Conservation (phyloP, 2,888 invertebrate species). For the Drosophila affinis region DNA sequence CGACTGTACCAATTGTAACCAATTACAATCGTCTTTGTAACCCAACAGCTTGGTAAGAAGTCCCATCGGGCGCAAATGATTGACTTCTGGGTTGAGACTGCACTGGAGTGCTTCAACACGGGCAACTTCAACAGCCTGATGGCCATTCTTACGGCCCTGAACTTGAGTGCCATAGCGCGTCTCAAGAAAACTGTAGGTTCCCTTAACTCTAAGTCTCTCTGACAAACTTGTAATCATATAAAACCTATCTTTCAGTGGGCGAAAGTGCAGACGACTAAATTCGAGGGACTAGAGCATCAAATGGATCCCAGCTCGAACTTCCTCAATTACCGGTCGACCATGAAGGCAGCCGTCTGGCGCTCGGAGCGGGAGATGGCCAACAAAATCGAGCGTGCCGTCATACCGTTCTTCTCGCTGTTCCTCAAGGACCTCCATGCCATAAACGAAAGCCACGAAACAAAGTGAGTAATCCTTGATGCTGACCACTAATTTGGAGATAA, state of each 20-base stretch:
- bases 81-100: slow-evolving; percentile 98
- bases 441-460: slow-evolving; percentile 91
- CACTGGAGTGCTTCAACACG: slow-evolving; percentile 97
- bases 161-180: slow-evolving; percentile 95
- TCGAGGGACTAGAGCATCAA: slow-evolving; percentile 92
- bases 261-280: slow-evolving; percentile 92
- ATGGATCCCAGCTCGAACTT: slow-evolving; percentile 94
- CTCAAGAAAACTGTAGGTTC: slow-evolving; percentile 95
- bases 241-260: slow-evolving; percentile 87
- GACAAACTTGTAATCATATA: neutral
- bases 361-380: slow-evolving; percentile 88
- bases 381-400: slow-evolving; percentile 91
- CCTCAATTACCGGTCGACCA: slow-evolving; percentile 91
- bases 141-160: slow-evolving; percentile 97
- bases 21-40: neutral
- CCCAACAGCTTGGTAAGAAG: slow-evolving; percentile 93
- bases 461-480: slow-evolving; percentile 56
- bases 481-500: neutral
- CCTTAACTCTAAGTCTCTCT: neutral
- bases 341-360: slow-evolving; percentile 93
- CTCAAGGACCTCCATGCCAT: slow-evolving; percentile 93
- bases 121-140: slow-evolving; percentile 98
- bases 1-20: fast-evolving
- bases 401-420: slow-evolving; percentile 93
- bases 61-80: slow-evolving; percentile 94